phyloP scores from a whole-genome alignment of 2,888 invertebrate species.

The Drosophila atripex region DNA sequence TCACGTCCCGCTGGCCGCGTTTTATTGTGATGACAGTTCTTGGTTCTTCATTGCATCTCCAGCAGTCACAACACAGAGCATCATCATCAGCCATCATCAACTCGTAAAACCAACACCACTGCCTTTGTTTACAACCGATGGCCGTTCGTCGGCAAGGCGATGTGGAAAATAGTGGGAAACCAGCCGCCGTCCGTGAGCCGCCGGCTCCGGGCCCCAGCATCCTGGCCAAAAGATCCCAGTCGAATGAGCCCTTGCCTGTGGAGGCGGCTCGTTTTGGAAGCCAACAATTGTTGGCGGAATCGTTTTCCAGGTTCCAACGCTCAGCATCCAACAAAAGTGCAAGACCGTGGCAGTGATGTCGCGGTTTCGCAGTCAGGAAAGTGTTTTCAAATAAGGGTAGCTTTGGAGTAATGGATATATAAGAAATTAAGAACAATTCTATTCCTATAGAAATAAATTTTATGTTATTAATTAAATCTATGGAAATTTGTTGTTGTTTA shows the following conservation, averaged over 20 bases:
- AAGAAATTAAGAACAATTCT: background rate
- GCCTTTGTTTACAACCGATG: slow-evolving; percentile 38
- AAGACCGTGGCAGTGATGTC: slow-evolving; percentile 32
- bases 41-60: slow-evolving; percentile 24
- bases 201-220: slow-evolving; percentile 57
- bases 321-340: slow-evolving; percentile 51
- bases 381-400: background rate
- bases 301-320: slow-evolving; percentile 41
- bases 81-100: slow-evolving; percentile 26
- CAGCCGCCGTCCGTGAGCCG: slow-evolving; percentile 28
- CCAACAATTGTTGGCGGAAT: slow-evolving; percentile 31
- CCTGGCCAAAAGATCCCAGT: slow-evolving; percentile 68
- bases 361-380: background rate
- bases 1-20: slow-evolving; percentile 46
- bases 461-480: background rate
- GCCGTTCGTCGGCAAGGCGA: slow-evolving; percentile 21
- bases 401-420: background rate
- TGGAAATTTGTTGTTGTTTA: background rate
- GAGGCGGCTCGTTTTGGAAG: slow-evolving; percentile 55
- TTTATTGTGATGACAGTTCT: slow-evolving; percentile 65
- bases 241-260: slow-evolving; percentile 69
- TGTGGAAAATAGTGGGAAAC: slow-evolving; percentile 24
- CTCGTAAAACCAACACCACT: slow-evolving; percentile 37
- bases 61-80: slow-evolving; percentile 18
- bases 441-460: too few relatives aligned